These are phyloP conservation scores for Cydia strobilella DNA, from an alignment of 1,140 invertebrate genomes.

Conservation along the genomic window DNA sequence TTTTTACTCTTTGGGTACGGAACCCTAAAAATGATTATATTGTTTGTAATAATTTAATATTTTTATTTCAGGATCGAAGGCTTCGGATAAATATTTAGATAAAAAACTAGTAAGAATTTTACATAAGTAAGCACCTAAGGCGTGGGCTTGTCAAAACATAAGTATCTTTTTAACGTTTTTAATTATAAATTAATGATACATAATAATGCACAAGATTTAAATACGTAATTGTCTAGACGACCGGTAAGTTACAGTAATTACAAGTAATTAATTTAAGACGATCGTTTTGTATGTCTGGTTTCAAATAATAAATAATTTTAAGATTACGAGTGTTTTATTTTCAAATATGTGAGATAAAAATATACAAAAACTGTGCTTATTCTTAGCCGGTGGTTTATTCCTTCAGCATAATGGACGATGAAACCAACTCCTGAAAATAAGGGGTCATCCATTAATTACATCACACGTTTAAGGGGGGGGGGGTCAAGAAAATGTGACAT, in stretches of 20 bases:
- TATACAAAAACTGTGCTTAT: slow-evolving; percentile 14
- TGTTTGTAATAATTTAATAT: background rate
- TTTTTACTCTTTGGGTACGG: too few relatives aligned
- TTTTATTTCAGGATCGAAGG: background rate
- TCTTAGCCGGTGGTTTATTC: slow-evolving; percentile 44
- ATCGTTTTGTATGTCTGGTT: slow-evolving; percentile 61
- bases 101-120: slow-evolving; percentile 3
- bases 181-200: slow-evolving; percentile 28
- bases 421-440: slow-evolving; percentile 61
- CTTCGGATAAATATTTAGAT: background rate
- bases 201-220: slow-evolving; percentile 31
- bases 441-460: too few relatives aligned
- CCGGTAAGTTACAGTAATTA: slow-evolving; percentile 23
- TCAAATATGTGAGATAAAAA: slow-evolving; percentile 1
- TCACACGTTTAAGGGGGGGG: too few relatives aligned
- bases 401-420: slow-evolving; percentile 65
- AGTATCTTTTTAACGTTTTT: slow-evolving; percentile 26
- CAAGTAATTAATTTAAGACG: slow-evolving; percentile 25
- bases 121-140: background rate
- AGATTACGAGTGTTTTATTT: slow-evolving; percentile 18
- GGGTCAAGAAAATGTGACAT: too few relatives aligned
- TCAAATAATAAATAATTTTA: slow-evolving; percentile 58
- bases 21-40: too few relatives aligned
- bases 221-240: slow-evolving; percentile 25
- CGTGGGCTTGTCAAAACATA: background rate